Conservation (phyloP, 2,113 vertebrate species). For the Rhea pennata region DNA sequence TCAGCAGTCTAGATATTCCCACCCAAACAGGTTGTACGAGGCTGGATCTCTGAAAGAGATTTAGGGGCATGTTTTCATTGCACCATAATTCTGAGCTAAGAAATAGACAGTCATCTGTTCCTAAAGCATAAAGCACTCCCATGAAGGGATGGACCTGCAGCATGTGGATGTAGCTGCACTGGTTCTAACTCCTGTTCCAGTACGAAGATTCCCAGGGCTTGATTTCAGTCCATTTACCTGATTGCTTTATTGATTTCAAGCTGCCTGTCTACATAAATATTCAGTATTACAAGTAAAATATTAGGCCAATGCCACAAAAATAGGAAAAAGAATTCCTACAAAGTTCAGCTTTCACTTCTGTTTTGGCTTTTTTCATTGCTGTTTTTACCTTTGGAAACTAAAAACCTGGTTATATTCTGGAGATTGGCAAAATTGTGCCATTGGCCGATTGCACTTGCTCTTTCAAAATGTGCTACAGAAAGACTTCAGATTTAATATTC, state of each 20-base stretch:
- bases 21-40: fast-evolving
- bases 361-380: not conserved
- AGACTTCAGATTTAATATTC: not conserved
- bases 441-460: not conserved
- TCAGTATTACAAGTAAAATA: not conserved
- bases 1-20: not conserved
- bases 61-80: not conserved
- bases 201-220: not conserved
- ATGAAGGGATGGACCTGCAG: fast-evolving
- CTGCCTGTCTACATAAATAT: not conserved
- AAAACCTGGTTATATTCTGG: not conserved
- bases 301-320: not conserved
- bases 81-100: not conserved
- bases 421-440: not conserved
- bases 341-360: not conserved
- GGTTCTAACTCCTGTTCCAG: not conserved
- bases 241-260: not conserved
- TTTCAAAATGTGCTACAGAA: not conserved
- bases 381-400: not conserved
- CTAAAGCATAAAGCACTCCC: not conserved
- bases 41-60: not conserved
- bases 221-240: not conserved
- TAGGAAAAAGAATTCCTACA: fast-evolving
- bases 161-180: fast-evolving
- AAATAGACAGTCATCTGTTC: not conserved